A percentile compares a stretch with the other conserved stretches of the same genome.
Conservation (phyloP, 2,888 invertebrate species). For the Oconnorella tubifera region DNA sequence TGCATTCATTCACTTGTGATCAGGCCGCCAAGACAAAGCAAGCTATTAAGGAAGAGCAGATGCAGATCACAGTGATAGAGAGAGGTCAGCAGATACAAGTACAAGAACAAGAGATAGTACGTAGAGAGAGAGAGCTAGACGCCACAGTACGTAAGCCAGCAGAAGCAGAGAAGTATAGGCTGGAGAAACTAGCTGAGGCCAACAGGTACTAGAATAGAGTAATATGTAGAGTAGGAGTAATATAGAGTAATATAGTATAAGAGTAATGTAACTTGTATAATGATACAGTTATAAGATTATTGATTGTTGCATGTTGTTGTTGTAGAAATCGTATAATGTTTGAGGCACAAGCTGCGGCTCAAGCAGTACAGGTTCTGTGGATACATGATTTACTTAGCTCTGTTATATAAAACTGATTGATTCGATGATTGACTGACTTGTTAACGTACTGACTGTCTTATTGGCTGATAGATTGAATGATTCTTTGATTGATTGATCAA, state of each 20-base stretch:
- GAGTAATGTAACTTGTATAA: no score
- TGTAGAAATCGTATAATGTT: constrained; percentile 30
- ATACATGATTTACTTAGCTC: no score
- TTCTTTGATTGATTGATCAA: no score
- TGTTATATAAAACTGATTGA: no score
- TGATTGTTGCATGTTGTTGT: no score
- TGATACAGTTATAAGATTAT: no score
- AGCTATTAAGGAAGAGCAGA: constrained; percentile 70
- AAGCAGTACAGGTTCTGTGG: constrained; percentile 27
- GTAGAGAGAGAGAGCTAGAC: constrained; percentile 86
- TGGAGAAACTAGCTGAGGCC: constrained; percentile 93
- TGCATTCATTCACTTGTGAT: no score
- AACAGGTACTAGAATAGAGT: constrained; percentile 69
- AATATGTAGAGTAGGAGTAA: background rate
- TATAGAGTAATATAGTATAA: background rate
- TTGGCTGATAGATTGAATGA: no score
- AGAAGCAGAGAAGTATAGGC: constrained; percentile 84
- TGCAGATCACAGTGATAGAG: constrained; percentile 86
- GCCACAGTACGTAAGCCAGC: constrained; percentile 85
- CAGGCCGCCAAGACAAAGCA: constrained; percentile 71
- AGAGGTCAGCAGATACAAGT: constrained; percentile 85
- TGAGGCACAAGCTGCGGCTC: constrained; percentile 35
- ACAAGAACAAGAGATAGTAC: constrained; percentile 91
- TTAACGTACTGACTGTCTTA: no score
- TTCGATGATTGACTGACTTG: no score